Evolutionary conservation across 2,113 vertebrate species (phyloP), one percentile per base, ranked within the genome.

Genomic region (Lichenostomus cassidix): DNA sequence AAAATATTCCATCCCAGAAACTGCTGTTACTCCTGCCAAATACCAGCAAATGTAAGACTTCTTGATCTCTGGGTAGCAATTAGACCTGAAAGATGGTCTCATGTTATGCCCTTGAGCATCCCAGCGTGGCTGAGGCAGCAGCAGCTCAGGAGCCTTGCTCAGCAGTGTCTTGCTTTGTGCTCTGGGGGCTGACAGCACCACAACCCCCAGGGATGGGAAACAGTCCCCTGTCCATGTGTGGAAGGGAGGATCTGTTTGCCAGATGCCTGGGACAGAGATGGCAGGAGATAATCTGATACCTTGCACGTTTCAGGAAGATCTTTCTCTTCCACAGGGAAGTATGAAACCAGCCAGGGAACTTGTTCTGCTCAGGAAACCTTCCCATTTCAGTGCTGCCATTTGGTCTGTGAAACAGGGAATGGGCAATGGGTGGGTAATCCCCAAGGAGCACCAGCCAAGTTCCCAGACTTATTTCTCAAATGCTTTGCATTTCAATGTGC

Each of bases 391-490:
- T 47, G 76, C 81, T 82, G 82, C 81, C 81, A 37, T 82, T 63
- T 44, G 69, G 56, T 75, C 65, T 75, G 81, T 44, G 25, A 59
- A 56, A 56, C 49, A 56, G 47, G 69, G 47, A 70, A 44, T 68
- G 85, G 93, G 70, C 24, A 83, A 75, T 15, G 78, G 90, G 88
- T 89, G 90, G 92, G 90, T 68, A 82, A 82, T 84, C 62, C 92
- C 94, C 82, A 64, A 69, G 79, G 88, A 90, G 75, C 75, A 73
- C 58, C 75, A 87, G 82, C 25, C 79, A 83, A 81, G 69, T 92
- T 94, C 94, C 90, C 94, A 97, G 88, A 76, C 74, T 90, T 94
- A 76, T 70, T 93, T 90, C 82, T 81, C 83, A 86, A 59, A 87
- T 89, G 68, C 42, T 86, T 92, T 75, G 86, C 91, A 75, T 97